Evolutionary conservation across 92 coral and sea anemone genomes (phyloP), one percentile per base, ranked within the genome.

Genomic region (Hydrozoanthus gracilis): DNA sequence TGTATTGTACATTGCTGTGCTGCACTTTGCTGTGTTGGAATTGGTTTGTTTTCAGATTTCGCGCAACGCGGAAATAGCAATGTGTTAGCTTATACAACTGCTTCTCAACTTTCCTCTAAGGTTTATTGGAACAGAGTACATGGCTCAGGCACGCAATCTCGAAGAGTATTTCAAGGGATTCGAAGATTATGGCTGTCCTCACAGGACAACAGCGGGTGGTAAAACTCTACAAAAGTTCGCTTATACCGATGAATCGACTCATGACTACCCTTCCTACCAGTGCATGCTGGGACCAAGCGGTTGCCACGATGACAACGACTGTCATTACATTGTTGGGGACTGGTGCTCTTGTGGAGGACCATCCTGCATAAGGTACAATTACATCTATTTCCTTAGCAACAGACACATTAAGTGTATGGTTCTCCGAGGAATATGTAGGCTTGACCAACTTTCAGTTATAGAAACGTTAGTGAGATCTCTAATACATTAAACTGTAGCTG

Each of bases 101-200:
- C 39, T 2, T 27, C 39, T 12, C 16, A 4, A 61, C 49, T 1
- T 46, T 15, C 9, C 4, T 58, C 18, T 20, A 65, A 84, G 91
- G 55, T 83, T 49, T 68, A 89, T 89, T 16, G 90, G 87, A 62
- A 73, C 78, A 15, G 50, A 71, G 4, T 47, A 60, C 12, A 46
- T 85, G 74, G 90, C 78, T 4, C 83, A 75, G 55, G 93, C 88
- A 2, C 73, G 78, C 13, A 91, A 82, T 45, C 86, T 91, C 8
- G 93, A 91, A 51, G 87, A 88, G 83, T 91, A 44, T 35, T 91
- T 79, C 82, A 91, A 88, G 56, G 93, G 93, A 2, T 88, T 82
- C 45, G 83, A 88, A 4, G 61, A 77, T 87, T 91, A 82, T 44
- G 92, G 89, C 0, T 91, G 93, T 44, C 6, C 85, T 14, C 47